Base-by-base conservation (phyloP, 2,113 vertebrate genomes). In the Pholis gunnellus region DNA sequence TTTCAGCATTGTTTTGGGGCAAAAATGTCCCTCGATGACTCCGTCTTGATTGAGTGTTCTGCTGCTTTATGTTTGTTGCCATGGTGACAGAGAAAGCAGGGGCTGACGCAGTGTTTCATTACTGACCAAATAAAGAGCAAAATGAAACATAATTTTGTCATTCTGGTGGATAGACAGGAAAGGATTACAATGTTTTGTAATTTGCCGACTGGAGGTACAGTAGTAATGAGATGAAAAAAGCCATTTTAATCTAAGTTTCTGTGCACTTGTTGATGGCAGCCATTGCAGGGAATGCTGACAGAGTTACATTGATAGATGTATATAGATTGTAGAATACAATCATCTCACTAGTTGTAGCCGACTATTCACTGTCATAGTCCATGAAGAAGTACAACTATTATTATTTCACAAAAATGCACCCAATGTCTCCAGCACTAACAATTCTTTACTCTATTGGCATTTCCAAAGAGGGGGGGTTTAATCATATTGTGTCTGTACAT, bases 11-110 rank as follows among this genome's bases (percentile, higher is more conserved):
- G 50, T 76, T 85, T 87, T 25, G 29, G 60, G 61, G 27, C 38
- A 70, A 76, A 81, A 74, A 77, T 54, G 25, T 78, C 57, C 50
- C 56, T 79, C 40, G 15, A 68, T 72, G 75, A 75, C 75, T 85
- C 77, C 57, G 63, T 50, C 63, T 72, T 87, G 79, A 90, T 88
- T 88, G 75, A 88, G 82, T 69, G 80, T 80, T 88, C 61, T 63
- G 83, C 60, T 81, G 54, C 78, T 80, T 83, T 86, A 79, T 88
- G 70, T 66, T 76, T 87, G 91, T 90, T 93, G 71, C 89, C 88
- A 93, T 91, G 86, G 91, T 66, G 68, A 93, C 6, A 71, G 66
- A 73, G 82, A 72, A 86, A 88, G 81, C 80, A 85, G 72, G 31
- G 31, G 71, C 81, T 78, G 75, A 78, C 71, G 81, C 57, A 72